Conservation (phyloP, 2,888 invertebrate species). For the Hedya salicella region DNA sequence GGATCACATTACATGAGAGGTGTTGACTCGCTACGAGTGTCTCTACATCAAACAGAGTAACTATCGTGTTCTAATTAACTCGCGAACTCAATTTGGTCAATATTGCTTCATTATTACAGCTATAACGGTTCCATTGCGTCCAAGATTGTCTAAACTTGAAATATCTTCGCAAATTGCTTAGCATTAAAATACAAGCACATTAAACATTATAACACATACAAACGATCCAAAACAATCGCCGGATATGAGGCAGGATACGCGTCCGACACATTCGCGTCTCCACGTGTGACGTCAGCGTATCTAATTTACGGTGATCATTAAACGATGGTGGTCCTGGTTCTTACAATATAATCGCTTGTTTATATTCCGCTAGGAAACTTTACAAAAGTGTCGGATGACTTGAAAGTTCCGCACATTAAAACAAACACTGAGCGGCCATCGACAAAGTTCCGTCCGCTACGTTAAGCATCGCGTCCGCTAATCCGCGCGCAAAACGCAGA, state of each 20-base stretch:
- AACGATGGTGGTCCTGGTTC: conserved; percentile 20
- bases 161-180: conserved; percentile 22
- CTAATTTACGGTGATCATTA: conserved; percentile 59
- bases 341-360: conserved; percentile 21
- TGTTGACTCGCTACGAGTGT: conserved; percentile 70
- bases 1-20: conserved; percentile 73
- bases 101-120: conserved; percentile 57
- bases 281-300: conserved; percentile 64
- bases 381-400: conserved; percentile 5
- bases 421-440: conserved; percentile 51
- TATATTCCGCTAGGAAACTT: conserved; percentile 24
- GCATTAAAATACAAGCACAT: conserved; percentile 20
- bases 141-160: neutral
- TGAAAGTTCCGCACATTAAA: conserved; percentile 24
- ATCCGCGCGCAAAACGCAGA: conserved; percentile 81
- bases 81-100: conserved; percentile 55
- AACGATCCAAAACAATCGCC: conserved; percentile 66
- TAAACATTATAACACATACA: conserved; percentile 35
- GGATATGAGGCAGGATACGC: conserved; percentile 73
- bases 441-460: conserved; percentile 73
- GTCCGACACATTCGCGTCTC: conserved; percentile 68
- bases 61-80: conserved; percentile 71
- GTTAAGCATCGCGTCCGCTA: conserved; percentile 76
- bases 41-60: conserved; percentile 67
- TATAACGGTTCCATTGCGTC: conserved; percentile 12